Conservation (phyloP, 2,113 vertebrate species). For the Hippoglossus stenolepis region DNA sequence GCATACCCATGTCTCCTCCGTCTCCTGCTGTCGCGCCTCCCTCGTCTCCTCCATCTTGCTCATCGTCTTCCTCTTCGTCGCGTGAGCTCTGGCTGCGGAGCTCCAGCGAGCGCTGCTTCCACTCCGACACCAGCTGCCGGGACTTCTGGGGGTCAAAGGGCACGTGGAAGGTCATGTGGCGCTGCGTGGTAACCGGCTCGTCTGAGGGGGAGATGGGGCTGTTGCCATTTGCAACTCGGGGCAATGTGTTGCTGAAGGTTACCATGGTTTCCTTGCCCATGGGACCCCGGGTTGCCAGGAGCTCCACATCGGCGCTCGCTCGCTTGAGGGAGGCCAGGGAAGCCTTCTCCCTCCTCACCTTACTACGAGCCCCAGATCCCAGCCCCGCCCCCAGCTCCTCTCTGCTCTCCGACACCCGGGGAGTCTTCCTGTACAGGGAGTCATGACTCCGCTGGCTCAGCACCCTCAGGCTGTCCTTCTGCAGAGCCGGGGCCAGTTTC, state of each 20-base stretch:
- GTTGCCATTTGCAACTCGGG: slow-evolving; percentile 85
- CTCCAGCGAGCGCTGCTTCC: slow-evolving; percentile 95
- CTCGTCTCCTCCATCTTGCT: slow-evolving; percentile 46
- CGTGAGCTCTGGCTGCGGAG: slow-evolving; percentile 86
- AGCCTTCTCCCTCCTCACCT: slow-evolving; percentile 89
- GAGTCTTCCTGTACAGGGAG: slow-evolving; percentile 93
- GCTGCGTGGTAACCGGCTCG: slow-evolving; percentile 81
- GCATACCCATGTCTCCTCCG: slow-evolving; percentile 77
- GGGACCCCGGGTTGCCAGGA: slow-evolving; percentile 92
- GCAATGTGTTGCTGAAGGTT: slow-evolving; percentile 98
- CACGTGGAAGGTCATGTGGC: slow-evolving; percentile 94
- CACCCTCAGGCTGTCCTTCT: slow-evolving; percentile 88
- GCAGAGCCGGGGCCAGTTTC: slow-evolving; percentile 26
- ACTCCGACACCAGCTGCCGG: slow-evolving; percentile 93
- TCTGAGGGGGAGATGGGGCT: slow-evolving; percentile 84
- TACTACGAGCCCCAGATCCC: slow-evolving; percentile 78
- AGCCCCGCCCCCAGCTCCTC: slow-evolving; percentile 90
- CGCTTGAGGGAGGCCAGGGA: slow-evolving; percentile 93
- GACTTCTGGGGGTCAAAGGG: slow-evolving; percentile 92
- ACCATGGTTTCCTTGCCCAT: slow-evolving; percentile 99
- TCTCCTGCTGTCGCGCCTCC: slow-evolving; percentile 49
- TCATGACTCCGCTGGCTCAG: slow-evolving; percentile 93
- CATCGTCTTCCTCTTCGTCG: slow-evolving; percentile 79
- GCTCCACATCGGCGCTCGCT: slow-evolving; percentile 94
- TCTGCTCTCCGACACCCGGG: slow-evolving; percentile 90